Base-by-base conservation (phyloP, 1,140 invertebrate genomes). In the Pachyrhynchus sulphureomaculatus region DNA sequence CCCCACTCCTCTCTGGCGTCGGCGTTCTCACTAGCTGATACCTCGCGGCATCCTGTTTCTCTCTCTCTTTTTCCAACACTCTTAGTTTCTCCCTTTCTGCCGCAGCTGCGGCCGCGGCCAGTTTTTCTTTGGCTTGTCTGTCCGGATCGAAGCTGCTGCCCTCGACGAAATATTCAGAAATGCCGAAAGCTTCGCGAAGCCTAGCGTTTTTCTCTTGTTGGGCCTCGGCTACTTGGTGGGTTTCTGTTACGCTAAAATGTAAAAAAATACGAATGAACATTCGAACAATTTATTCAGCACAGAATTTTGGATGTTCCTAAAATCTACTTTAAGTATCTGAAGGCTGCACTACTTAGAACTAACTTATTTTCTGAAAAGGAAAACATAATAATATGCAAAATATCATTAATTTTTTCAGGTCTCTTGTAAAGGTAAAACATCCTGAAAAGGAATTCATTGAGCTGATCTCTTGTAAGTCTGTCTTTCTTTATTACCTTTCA, bases 161-260 rank as follows among this genome's bases (percentile, higher is more conserved):
- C 77, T 97, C 95, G 10, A 95, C 89, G 80, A 96, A 98, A 70
- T 89, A 88, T 62, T 93, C 90, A 21, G 91, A 92, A 64, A 99
- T 94, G 42, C 95, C 95, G 77, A 99, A 97, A 0, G 95, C 95
- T 74, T 95, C 91, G 39, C 93, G 86, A 47, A 98, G 79, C 47
- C 88, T 87, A 5, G 90, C 91, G 83, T 98, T 98, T 78, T 98
- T 97, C 72, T 95, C 90, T 73, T 93, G 90, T 74, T 96, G 95
- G n/a, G 95, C 94, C 77, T 95, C 93, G 2, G 95, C 95, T 54
- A 96, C 86, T 76, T 96, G 92, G 80, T 98, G 95, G 39, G 92
- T 96, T 72, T 97, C 95, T 52, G 90, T 91, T 17, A 93, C 92
- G 79, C 93, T 95, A 76, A 5, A 84, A 83, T 55, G 71, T 45